phyloP scores from a whole-genome alignment of 2,888 invertebrate genomes.

The Urechis unicinctus region DNA sequence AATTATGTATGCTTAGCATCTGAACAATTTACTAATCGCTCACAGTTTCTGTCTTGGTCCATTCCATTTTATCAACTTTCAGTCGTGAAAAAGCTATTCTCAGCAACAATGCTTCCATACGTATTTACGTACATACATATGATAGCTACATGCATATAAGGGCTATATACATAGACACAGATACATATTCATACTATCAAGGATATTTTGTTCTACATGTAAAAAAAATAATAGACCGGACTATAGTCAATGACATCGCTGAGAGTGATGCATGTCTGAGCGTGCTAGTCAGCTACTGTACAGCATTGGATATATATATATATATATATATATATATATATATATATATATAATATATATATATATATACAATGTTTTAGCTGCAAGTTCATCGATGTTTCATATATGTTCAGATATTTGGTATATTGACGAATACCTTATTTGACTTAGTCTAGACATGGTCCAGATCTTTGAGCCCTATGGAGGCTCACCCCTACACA shows the following conservation, averaged over 20 bases:
- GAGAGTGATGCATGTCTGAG: not conserved
- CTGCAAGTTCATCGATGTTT: no score
- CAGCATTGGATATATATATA: not conserved
- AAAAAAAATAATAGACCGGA: not conserved
- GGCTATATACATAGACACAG: not conserved
- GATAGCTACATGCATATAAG: not conserved
- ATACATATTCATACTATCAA: slow-evolving; percentile 2
- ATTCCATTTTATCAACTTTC: no score
- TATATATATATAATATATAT: not conserved
- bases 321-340: not conserved
- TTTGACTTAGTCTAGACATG: no score
- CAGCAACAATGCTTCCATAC: not conserved
- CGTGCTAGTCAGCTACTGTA: not conserved
- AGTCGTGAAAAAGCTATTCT: no score
- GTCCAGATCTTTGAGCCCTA: no score
- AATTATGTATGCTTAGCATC: no score
- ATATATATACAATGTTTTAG: not conserved
- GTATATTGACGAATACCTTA: no score
- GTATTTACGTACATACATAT: slow-evolving; percentile 2
- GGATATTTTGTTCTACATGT: not conserved
- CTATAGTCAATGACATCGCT: not conserved
- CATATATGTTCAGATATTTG: no score
- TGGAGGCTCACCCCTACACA: no score
- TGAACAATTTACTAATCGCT: no score
- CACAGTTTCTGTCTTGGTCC: no score